These are phyloP conservation scores for Lineus longissimus DNA, from an alignment of 1,140 invertebrate genomes.

Conservation along the genomic window DNA sequence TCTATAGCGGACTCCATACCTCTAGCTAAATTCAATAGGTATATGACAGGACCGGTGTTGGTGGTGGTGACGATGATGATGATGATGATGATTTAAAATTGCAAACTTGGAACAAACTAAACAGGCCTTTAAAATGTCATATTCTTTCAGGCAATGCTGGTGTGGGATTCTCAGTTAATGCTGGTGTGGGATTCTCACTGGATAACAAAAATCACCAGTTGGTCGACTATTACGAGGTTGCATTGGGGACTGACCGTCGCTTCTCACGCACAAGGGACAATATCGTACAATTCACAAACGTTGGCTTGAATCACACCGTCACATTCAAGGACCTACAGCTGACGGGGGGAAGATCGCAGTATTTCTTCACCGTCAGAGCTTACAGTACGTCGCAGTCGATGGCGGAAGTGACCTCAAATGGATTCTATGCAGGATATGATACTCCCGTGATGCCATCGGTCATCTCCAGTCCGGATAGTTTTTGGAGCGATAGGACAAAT, in stretches of 20 bases:
- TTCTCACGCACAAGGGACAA: constrained; percentile 37
- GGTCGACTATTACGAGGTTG: constrained; percentile 33
- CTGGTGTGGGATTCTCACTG: too few species aligned
- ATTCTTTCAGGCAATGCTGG: too few species aligned
- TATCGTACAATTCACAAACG: constrained; percentile 32
- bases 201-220: constrained; percentile 23
- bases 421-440: constrained; percentile 32
- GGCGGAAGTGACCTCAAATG: constrained; percentile 35
- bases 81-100: too few species aligned
- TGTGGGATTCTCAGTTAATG: too few species aligned
- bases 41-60: too few species aligned
- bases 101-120: too few species aligned
- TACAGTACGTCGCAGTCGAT: constrained; percentile 25
- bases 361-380: constrained; percentile 38
- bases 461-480: background rate
- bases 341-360: constrained; percentile 23
- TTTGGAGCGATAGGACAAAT: constrained; percentile 11
- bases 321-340: constrained; percentile 33
- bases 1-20: too few species aligned
- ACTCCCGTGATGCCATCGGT: constrained; percentile 17
- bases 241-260: constrained; percentile 35
- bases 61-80: too few species aligned
- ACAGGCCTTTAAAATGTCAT: too few species aligned
- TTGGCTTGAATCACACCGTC: constrained; percentile 28
- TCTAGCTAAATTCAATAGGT: too few species aligned